These are phyloP conservation scores for Euphydryas editha DNA, from an alignment of 2,888 invertebrate species.

Conservation along the genomic window DNA sequence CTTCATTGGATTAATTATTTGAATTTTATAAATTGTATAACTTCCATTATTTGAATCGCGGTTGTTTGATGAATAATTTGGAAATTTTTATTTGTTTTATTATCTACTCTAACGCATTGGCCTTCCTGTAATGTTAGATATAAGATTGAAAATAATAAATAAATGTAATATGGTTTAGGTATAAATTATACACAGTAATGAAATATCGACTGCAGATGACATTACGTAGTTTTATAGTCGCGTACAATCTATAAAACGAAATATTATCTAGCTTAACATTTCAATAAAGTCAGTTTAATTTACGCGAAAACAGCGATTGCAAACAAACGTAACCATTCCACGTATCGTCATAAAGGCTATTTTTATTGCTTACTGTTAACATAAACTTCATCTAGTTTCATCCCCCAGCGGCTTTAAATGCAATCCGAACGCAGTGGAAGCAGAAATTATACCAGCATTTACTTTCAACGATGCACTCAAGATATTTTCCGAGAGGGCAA, in stretches of 20 bases:
- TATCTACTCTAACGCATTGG: no score
- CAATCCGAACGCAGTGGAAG: slow-evolving; percentile 78
- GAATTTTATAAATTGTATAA: no score
- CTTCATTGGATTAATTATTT: no score
- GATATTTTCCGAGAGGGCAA: slow-evolving; percentile 68
- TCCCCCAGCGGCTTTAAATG: slow-evolving; percentile 76
- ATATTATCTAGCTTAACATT: slow-evolving; percentile 28
- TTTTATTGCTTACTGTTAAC: slow-evolving; percentile 80
- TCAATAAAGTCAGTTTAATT: slow-evolving; percentile 49
- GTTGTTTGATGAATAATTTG: no score
- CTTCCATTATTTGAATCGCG: no score
- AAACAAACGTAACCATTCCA: slow-evolving; percentile 76
- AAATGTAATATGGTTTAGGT: no score
- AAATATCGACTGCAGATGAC: background rate
- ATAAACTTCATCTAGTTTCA: slow-evolving; percentile 79
- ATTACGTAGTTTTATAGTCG: background rate
- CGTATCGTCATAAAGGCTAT: slow-evolving; percentile 81
- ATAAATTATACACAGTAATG: background rate
- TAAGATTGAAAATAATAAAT: no score
- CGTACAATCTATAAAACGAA: background rate
- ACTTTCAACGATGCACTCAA: slow-evolving; percentile 81
- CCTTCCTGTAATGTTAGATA: no score
- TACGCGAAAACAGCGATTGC: slow-evolving; percentile 58
- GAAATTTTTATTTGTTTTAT: no score
- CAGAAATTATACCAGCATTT: slow-evolving; percentile 78